A percentile compares a stretch with the other conserved stretches of the same genome.
Conservation (phyloP, 2,797 vertebrate species). For the Melopsittacus undulatus region DNA sequence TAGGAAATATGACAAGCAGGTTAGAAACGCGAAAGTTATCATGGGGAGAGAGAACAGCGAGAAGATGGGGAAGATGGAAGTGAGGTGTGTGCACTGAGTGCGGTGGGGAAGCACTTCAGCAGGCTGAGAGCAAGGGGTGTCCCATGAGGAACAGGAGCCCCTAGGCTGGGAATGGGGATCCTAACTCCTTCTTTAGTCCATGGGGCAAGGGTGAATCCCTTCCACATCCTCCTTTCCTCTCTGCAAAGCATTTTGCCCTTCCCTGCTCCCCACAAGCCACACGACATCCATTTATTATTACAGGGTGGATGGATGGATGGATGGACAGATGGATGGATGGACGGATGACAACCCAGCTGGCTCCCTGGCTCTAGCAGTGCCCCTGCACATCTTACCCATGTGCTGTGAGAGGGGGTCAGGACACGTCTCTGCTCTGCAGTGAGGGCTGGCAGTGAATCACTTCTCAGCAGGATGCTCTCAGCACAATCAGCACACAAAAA, state of each 20-base stretch:
- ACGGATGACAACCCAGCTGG: accelerated
- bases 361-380: accelerated
- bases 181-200: background rate
- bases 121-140: background rate
- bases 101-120: background rate
- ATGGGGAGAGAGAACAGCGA: background rate
- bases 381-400: background rate
- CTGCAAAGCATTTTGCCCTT: too few species aligned
- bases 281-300: accelerated
- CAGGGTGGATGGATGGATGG: background rate
- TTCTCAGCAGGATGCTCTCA: background rate
- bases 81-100: background rate
- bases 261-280: background rate
- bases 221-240: accelerated
- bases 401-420: background rate
- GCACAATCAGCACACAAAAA: background rate
- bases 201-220: accelerated
- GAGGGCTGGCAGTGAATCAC: background rate
- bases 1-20: conserved; percentile 83
- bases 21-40: conserved; percentile 67
- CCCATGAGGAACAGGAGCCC: background rate
- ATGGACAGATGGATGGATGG: background rate
- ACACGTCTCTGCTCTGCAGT: background rate
- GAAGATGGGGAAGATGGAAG: background rate
- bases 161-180: background rate